Conservation (phyloP, 2,113 vertebrate species). For the Chamaetylas fuelleborni region DNA sequence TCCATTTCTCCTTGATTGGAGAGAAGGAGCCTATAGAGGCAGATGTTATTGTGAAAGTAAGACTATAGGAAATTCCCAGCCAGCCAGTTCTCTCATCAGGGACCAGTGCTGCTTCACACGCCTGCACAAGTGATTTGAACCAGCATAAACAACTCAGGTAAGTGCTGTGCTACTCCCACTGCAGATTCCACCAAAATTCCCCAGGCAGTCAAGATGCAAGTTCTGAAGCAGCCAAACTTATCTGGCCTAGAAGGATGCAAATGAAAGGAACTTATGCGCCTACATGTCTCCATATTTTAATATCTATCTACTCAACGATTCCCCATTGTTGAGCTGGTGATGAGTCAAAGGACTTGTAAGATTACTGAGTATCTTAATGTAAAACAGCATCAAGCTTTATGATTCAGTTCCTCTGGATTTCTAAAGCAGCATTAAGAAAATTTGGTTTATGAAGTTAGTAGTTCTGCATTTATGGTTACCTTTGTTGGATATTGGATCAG, state of each 20-base stretch:
- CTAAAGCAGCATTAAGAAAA: not conserved
- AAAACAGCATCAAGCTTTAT: not conserved
- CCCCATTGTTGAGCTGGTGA: not conserved
- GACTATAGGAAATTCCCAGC: not conserved
- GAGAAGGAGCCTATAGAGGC: not conserved
- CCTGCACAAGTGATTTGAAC: not conserved
- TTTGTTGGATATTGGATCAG: not conserved
- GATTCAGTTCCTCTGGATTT: not conserved
- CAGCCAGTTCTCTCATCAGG: not conserved
- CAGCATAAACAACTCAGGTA: not conserved
- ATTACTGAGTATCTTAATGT: not conserved
- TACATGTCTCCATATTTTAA: not conserved
- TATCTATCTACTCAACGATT: not conserved
- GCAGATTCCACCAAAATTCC: not conserved
- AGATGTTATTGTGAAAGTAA: not conserved
- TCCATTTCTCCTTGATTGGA: not conserved
- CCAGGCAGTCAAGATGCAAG: not conserved
- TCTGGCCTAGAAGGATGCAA: conserved; percentile 5
- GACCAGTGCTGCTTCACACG: not conserved
- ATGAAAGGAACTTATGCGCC: not conserved
- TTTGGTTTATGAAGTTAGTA: not conserved
- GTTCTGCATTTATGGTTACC: not conserved
- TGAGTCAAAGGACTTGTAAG: not conserved
- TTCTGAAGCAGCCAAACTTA: not conserved
- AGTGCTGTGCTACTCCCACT: not conserved